Conservation (phyloP, 2,797 vertebrate species). For the Numenius phaeopus region DNA sequence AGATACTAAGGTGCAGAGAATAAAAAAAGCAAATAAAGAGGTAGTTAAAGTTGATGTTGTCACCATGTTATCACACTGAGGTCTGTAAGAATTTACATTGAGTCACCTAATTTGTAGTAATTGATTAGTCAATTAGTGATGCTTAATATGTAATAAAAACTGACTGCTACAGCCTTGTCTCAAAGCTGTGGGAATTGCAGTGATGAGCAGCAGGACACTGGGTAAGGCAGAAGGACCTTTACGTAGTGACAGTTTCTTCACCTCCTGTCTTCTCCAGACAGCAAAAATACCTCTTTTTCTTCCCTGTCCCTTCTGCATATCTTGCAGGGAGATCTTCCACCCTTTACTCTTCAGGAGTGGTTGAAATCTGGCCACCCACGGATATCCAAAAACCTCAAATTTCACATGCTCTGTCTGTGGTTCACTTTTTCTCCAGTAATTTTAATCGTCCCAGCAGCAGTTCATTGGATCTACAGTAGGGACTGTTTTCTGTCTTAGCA, state of each 20-base stretch:
- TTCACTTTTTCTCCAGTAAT: background rate
- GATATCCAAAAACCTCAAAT: background rate
- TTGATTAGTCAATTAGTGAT: background rate
- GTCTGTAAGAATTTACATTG: background rate
- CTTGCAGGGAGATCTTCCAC: background rate
- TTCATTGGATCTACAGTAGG: background rate
- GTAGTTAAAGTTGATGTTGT: background rate
- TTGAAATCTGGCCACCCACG: background rate
- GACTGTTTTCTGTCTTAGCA: background rate
- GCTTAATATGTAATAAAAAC: background rate
- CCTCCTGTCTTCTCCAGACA: background rate
- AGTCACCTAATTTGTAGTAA: background rate
- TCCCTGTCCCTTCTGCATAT: background rate
- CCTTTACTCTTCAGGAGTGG: background rate
- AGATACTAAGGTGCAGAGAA: background rate
- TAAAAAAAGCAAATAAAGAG: background rate
- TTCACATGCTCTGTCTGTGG: background rate
- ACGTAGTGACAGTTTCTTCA: background rate
- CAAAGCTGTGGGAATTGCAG: background rate
- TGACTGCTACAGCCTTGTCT: background rate
- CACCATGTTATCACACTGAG: rapidly evolving
- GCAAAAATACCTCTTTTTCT: background rate
- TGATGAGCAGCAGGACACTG: background rate
- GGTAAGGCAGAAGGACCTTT: background rate
- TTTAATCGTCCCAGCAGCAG: background rate